Evolutionary conservation across 1,140 invertebrate genomes (phyloP), one percentile per base, ranked within the genome.

Genomic region (Acromyrmex charruanus): DNA sequence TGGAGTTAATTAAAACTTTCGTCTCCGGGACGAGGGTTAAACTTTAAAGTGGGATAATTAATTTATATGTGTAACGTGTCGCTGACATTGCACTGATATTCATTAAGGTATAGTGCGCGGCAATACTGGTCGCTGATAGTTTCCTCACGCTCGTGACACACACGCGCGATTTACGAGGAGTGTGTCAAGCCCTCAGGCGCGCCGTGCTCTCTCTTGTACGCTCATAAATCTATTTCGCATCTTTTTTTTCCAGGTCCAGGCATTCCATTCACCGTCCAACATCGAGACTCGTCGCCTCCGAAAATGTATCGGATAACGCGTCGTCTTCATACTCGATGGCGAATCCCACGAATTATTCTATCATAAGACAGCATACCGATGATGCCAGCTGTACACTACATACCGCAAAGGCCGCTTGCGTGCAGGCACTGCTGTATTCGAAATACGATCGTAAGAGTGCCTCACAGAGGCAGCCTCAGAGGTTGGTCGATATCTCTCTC

Each of bases 391-490:
- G 53, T 55, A 77, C 58, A 85, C 88, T 55, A 77, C 58, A 85
- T 88, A 72, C 61, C 79, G n/a, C 28, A 25, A 14, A 72, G 66
- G 21, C 44, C 12, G 77, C 9, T 86, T 66, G 77, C 51, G 49
- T 58, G 65, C 59, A 53, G 77, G 71, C 77, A 35, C 12, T 28
- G 16, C 14, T 77, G 61, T 59, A 75, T 90, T 88, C 82, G 87
- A 90, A 90, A 88, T 79, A 74, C 69, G 89, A 90, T 91, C 82
- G 68, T 90, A 91, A 91, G 87, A 88, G 90, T 87, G 59, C 53
- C 77, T 53, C 35, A 71, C 55, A 18, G 68, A 59, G 31, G 69
- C 69, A 55, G 55, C 59, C 66, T 71, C 86, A 39, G 39, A 53
- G 39, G 49, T 51, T 87, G 89, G 81, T 90, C 90, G 87, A 90